Percentiles rank a stretch among this genome's conserved stretches.
phyloP scores from a whole-genome alignment of 2,888 invertebrate genomes.

The Rhodophaea formosa region DNA sequence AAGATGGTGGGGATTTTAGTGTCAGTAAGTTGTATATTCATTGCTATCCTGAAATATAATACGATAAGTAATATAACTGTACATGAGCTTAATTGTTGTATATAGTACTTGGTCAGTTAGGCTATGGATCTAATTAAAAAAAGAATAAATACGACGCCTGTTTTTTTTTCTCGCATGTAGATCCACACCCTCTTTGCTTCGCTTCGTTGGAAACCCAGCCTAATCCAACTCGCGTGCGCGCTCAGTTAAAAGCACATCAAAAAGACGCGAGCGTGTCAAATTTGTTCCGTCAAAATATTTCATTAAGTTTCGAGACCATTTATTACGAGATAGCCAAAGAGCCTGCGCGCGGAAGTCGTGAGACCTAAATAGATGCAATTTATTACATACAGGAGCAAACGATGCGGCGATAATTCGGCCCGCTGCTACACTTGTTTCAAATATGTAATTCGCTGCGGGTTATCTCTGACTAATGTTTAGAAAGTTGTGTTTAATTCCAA shows the following conservation, averaged over 20 bases:
- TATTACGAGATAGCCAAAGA: conserved; percentile 14
- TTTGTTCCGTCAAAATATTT: conserved; percentile 23
- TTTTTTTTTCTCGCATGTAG: too few species aligned
- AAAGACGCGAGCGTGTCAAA: conserved; percentile 16
- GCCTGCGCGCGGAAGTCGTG: conserved; percentile 45
- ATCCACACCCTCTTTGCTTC: too few species aligned
- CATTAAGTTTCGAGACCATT: conserved; percentile 21
- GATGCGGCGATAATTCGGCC: conserved; percentile 49
- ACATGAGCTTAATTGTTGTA: too few species aligned
- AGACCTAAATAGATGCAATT: conserved; percentile 62
- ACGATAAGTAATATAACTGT: too few species aligned
- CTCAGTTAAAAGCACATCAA: conserved; percentile 16
- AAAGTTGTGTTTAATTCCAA: conserved; percentile 13
- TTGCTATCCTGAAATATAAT: too few species aligned
- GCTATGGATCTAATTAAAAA: too few species aligned
- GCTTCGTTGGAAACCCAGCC: too few species aligned
- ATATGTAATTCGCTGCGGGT: conserved; percentile 14
- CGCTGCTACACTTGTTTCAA: conserved; percentile 29
- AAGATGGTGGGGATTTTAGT: too few species aligned
- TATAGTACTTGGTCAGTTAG: too few species aligned
- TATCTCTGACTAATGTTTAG: conserved; percentile 14
- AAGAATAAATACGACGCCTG: too few species aligned
- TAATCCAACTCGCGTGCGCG: conserved; percentile 15
- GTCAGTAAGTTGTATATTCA: too few species aligned
- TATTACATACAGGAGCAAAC: conserved; percentile 59